A percentile compares a stretch with the other conserved stretches of the same genome.
Conservation (phyloP, 1,140 invertebrate species). For the Euwallacea fornicatus region DNA sequence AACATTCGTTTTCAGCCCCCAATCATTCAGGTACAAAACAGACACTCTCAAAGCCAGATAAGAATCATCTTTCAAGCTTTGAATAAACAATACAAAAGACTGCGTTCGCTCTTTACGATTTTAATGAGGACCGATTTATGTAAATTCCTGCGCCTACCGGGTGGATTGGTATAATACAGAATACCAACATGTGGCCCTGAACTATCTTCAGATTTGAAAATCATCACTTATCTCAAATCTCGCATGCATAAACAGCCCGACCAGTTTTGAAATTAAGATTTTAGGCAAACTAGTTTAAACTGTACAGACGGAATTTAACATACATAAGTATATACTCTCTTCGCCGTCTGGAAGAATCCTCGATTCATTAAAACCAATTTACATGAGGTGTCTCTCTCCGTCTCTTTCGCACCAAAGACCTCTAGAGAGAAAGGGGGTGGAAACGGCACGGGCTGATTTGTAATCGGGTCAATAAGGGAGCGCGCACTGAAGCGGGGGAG, state of each 20-base stretch:
- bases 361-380: no score
- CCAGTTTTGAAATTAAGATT: no score
- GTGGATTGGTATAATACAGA: no score
- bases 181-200: no score
- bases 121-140: not conserved
- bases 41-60: constrained; percentile 32
- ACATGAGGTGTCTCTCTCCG: not conserved
- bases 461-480: constrained; percentile 30
- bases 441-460: constrained; percentile 27
- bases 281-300: no score
- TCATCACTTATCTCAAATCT: no score
- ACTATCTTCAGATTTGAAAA: no score
- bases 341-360: no score
- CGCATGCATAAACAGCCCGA: no score
- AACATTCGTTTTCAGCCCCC: constrained; percentile 39
- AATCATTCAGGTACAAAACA: constrained; percentile 39
- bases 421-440: constrained; percentile 1
- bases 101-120: constrained; percentile 1
- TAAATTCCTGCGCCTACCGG: no score
- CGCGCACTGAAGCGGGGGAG: constrained; percentile 18
- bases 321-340: no score
- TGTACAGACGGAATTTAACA: no score
- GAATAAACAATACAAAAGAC: constrained; percentile 28
- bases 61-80: constrained; percentile 29
- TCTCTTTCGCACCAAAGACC: not conserved